Base-by-base conservation (phyloP, 1,140 invertebrate species). In the Glossosoma conforme region DNA sequence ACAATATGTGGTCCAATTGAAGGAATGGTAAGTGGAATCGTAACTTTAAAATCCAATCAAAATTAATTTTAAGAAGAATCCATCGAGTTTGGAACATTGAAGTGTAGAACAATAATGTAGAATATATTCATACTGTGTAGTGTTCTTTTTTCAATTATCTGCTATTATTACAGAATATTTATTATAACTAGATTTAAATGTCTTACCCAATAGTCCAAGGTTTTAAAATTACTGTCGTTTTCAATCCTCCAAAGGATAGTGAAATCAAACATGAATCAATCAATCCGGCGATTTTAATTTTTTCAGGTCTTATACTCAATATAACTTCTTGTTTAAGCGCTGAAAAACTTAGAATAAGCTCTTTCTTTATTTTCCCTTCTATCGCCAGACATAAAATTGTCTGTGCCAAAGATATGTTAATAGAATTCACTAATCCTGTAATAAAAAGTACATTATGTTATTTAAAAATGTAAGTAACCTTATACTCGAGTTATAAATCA, bases 161-260 rank as follows among this genome's bases (percentile, higher is more conserved):
- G 14, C 28, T 14, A 32, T 32, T 32, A 32, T 32, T 32, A n/a
- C 28, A 32, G 11, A 35, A 17, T 14, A 35, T 13, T 13, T 13
- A 13, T 35, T 35, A 13, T 17, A 35, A 35, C 14, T 14, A 14
- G 17, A 35, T 14, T n/a, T 35, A 17, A 35, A 6, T 19, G 15
- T 38, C 21, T 38, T 19, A 58, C 15, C 68, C 72, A 20, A 76
- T 68, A 28, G 68, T 77, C 74, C 80, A 82, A 2, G 82, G 81
- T 59, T 79, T 81, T 9, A 84, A 52, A 1, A 84, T 44, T 0
- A 79, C 60, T 51, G 11, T 72, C 65, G 13, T 68, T 61, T 2
- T 65, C 44, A 42, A 45, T 38, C 28, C 45, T 58, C 2, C 72
- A 63, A 1, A 74, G 71, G 3, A 80, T 32, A 8, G 75, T 71